A percentile compares a stretch with the other conserved stretches of the same genome.
These are phyloP conservation scores for Formica aserva DNA, from an alignment of 2,888 invertebrate genomes.

Conservation along the genomic window DNA sequence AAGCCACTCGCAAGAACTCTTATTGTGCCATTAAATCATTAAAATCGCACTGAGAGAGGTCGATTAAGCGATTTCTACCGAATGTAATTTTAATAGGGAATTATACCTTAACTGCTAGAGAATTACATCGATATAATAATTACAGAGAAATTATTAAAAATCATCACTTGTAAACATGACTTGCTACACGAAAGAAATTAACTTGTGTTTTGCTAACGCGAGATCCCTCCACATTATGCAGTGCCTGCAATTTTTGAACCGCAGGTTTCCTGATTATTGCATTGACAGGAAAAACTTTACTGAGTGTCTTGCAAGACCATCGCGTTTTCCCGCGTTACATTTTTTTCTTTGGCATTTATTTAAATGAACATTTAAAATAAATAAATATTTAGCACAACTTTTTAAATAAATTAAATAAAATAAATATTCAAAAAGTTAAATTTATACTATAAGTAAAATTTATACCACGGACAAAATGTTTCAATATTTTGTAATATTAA, in stretches of 20 bases:
- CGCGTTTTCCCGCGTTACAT: neutral
- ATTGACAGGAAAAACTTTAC: neutral
- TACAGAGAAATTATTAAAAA: neutral
- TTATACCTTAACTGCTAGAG: neutral
- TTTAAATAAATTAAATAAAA: too few species aligned
- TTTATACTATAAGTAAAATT: neutral
- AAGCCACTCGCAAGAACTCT: neutral
- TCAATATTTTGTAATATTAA: neutral
- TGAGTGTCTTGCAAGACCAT: neutral
- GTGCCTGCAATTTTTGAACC: too few species aligned
- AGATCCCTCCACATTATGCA: neutral
- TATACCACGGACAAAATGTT: neutral
- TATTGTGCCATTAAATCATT: neutral
- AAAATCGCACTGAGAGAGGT: neutral
- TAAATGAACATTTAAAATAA: neutral
- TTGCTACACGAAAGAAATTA: neutral
- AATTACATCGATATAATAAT: neutral
- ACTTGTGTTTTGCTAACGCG: neutral
- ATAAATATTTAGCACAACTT: too few species aligned
- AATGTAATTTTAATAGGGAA: neutral
- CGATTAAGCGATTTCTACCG: neutral
- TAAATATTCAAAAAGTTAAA: neutral
- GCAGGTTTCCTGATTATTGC: neutral
- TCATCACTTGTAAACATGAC: neutral
- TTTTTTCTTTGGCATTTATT: neutral